Conservation (phyloP, 2,888 invertebrate species). For the Bugulina stolonifera region DNA sequence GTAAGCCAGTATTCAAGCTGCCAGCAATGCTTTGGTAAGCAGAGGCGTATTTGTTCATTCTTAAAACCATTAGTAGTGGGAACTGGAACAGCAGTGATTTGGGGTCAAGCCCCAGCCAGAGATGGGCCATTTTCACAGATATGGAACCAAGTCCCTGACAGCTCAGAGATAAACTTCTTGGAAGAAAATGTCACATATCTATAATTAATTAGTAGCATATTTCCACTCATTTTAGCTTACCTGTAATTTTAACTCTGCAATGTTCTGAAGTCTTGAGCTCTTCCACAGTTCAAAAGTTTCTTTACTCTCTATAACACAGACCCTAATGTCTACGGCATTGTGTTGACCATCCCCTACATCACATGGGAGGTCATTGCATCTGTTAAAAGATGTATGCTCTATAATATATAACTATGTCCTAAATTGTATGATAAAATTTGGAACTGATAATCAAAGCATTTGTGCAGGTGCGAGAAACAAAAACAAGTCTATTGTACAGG, state of each 20-base stretch:
- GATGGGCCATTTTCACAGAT: too few relatives aligned
- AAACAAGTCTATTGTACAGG: too few relatives aligned
- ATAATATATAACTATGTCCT: too few relatives aligned
- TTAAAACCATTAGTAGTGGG: background rate
- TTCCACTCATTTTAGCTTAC: background rate
- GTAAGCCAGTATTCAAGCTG: background rate
- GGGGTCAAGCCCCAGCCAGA: too few relatives aligned
- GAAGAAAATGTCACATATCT: too few relatives aligned
- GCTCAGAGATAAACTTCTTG: too few relatives aligned
- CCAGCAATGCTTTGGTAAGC: background rate
- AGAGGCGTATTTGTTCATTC: background rate
- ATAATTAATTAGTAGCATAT: background rate
- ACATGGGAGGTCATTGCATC: background rate
- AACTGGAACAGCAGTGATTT: background rate
- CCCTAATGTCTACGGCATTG: background rate
- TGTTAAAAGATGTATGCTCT: too few relatives aligned
- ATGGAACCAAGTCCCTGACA: too few relatives aligned
- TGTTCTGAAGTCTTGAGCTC: background rate
- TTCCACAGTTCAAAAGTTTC: background rate
- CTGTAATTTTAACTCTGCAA: background rate
- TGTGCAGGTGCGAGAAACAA: too few relatives aligned
- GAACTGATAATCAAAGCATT: too few relatives aligned
- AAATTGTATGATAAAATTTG: too few relatives aligned
- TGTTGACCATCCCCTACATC: background rate
- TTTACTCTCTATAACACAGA: background rate